Conservation (phyloP, 2,888 invertebrate genomes). For the Microchrysa polita region DNA sequence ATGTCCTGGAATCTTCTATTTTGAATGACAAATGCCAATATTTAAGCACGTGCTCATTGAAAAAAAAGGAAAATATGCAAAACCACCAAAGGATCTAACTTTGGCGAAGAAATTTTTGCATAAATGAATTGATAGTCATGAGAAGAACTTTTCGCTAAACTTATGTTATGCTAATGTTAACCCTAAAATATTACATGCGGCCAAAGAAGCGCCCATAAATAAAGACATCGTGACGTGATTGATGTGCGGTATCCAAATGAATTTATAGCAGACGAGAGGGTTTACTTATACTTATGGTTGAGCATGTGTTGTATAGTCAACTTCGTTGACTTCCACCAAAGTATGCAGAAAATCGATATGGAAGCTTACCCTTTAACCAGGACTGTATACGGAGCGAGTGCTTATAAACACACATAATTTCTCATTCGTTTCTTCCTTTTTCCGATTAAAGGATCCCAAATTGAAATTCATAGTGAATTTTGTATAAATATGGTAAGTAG, state of each 20-base stretch:
- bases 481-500: background rate
- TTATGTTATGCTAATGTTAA: too few relatives aligned
- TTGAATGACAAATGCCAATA: too few relatives aligned
- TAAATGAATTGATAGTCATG: background rate
- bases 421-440: background rate
- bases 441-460: background rate
- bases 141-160: background rate
- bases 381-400: background rate
- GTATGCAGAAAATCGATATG: too few relatives aligned
- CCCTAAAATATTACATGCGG: background rate
- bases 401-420: background rate
- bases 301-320: too few relatives aligned
- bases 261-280: background rate
- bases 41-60: background rate
- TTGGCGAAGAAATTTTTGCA: background rate
- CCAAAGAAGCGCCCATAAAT: conserved; percentile 21
- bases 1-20: background rate
- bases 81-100: background rate
- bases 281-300: background rate
- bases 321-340: background rate
- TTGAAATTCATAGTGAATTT: conserved; percentile 30
- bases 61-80: background rate
- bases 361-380: background rate
- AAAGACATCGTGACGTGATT: conserved; percentile 25
- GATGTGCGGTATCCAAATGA: conserved; percentile 28